These are phyloP conservation scores for Troglohyphantes excavatus DNA, from an alignment of 2,888 invertebrate species.

Conservation along the genomic window DNA sequence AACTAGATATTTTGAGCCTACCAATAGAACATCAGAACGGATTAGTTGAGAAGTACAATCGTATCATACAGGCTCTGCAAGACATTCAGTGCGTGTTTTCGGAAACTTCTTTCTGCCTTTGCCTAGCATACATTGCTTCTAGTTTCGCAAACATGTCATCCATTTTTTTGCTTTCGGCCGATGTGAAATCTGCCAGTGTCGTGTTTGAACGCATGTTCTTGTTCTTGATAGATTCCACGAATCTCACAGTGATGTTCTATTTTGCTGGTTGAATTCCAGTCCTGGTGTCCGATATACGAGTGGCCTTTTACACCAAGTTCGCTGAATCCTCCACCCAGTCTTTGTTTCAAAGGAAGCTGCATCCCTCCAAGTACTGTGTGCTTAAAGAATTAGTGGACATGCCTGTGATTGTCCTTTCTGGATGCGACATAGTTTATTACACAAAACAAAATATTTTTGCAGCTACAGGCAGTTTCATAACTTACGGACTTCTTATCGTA, in stretches of 20 bases:
- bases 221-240: background rate
- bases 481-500: no score
- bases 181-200: no score
- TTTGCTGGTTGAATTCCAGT: background rate
- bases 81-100: no score
- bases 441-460: no score
- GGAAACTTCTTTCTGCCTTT: background rate
- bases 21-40: no score
- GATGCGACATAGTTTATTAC: no score
- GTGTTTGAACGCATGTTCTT: no score
- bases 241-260: background rate
- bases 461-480: no score
- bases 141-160: background rate
- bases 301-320: background rate
- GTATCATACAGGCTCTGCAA: no score
- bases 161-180: background rate
- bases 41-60: no score
- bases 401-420: background rate
- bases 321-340: background rate
- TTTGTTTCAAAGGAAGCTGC: background rate
- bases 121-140: background rate
- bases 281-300: background rate
- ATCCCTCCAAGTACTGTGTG: background rate
- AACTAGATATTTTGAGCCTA: no score
- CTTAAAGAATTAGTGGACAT: background rate